A percentile compares a stretch with the other conserved stretches of the same genome.
phyloP scores from a whole-genome alignment of 2,888 invertebrate species.

The Megaustenia siamemsis region DNA sequence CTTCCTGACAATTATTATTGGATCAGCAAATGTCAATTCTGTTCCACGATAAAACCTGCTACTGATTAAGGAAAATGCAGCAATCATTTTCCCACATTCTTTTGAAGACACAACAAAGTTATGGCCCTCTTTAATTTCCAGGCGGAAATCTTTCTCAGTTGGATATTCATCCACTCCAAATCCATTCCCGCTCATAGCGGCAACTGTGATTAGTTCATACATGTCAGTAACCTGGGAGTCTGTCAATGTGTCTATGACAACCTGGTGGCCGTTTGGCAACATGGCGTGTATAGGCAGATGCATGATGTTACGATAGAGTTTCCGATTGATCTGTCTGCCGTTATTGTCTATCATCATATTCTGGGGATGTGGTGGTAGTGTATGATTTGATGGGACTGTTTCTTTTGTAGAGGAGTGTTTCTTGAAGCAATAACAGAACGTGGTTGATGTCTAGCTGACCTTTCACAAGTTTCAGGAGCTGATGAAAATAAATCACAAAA shows the following conservation, averaged over 20 bases:
- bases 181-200: slow-evolving; percentile 60
- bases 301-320: slow-evolving; percentile 27
- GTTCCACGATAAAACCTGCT: slow-evolving; percentile 64
- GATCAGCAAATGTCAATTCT: slow-evolving; percentile 59
- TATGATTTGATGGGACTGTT: not conserved
- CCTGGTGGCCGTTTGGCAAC: slow-evolving; percentile 58
- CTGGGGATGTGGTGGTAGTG: not conserved
- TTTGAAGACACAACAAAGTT: slow-evolving; percentile 48
- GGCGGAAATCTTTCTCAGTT: slow-evolving; percentile 61
- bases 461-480: too few species aligned
- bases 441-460: not conserved
- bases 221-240: slow-evolving; percentile 59
- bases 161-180: slow-evolving; percentile 63
- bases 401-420: not conserved
- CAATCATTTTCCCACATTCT: slow-evolving; percentile 58
- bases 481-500: too few species aligned
- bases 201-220: slow-evolving; percentile 59
- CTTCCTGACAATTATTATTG: slow-evolving; percentile 61
- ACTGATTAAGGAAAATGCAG: slow-evolving; percentile 59
- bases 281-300: slow-evolving; percentile 57
- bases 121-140: slow-evolving; percentile 59
- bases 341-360: slow-evolving; percentile 2
- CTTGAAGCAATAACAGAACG: not conserved
- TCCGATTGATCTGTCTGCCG: not conserved
- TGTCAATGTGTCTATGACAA: slow-evolving; percentile 60